Evolutionary conservation across 2,113 vertebrate genomes (phyloP).

Genomic region (Dunckerocampus dactyliophorus): DNA sequence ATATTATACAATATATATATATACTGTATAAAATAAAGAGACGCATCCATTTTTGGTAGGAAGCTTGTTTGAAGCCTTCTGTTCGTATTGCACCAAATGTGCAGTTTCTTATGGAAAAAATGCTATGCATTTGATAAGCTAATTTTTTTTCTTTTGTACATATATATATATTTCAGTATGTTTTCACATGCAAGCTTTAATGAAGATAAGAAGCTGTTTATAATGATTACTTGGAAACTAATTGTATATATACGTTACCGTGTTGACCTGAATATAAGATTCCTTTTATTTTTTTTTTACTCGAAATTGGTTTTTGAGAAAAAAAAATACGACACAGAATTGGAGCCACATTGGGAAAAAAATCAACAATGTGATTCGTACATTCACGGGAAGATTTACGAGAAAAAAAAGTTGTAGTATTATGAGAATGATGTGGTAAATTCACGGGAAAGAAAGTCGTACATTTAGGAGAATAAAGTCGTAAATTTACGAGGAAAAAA

Average conservation of each 20-base stretch:
- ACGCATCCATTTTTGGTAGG: constrained; percentile 40
- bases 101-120: constrained; percentile 67
- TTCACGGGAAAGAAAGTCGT: too few relatives aligned
- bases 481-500: too few relatives aligned
- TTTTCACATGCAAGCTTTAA: constrained; percentile 43
- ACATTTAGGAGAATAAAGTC: too few relatives aligned
- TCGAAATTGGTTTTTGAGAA: neutral
- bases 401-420: too few relatives aligned
- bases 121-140: constrained; percentile 80
- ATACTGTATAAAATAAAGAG: constrained; percentile 13
- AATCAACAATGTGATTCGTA: too few relatives aligned
- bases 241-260: constrained; percentile 28
- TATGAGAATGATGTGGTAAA: too few relatives aligned
- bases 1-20: neutral
- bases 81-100: constrained; percentile 58
- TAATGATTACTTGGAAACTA: constrained; percentile 36
- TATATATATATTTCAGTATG: constrained; percentile 40
- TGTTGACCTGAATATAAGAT: too few relatives aligned
- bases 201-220: constrained; percentile 57
- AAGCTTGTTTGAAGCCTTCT: constrained; percentile 37
- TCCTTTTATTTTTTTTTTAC: neutral
- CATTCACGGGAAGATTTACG: too few relatives aligned
- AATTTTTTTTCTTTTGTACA: constrained; percentile 56
- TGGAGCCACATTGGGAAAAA: too few relatives aligned
- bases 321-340: too few relatives aligned